Evolutionary conservation across 2,113 vertebrate genomes (phyloP).

Genomic region (Montifringilla adamsi): DNA sequence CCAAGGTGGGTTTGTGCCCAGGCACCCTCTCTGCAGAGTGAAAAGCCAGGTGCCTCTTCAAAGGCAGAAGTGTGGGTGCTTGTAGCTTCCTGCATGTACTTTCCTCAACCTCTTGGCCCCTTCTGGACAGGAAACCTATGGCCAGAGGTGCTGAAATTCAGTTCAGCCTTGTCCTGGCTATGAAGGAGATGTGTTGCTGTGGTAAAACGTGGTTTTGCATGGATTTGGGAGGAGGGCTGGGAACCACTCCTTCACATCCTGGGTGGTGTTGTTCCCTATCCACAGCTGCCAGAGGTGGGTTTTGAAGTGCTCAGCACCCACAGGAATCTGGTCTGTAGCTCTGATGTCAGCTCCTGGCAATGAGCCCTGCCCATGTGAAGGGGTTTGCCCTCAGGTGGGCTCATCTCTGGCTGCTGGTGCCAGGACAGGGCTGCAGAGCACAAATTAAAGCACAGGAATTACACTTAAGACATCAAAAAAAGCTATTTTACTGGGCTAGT

Average conservation of each 20-base stretch:
- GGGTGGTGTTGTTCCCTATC: not conserved
- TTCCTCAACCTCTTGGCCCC: not conserved
- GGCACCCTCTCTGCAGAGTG: not conserved
- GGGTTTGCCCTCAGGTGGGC: not conserved
- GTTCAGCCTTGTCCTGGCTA: not conserved
- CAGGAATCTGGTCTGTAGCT: not conserved
- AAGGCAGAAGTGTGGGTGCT: not conserved
- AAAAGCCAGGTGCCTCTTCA: not conserved
- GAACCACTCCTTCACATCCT: not conserved
- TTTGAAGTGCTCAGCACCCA: not conserved
- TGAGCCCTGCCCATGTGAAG: rapidly evolving
- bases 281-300: not conserved
- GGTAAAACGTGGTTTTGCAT: not conserved
- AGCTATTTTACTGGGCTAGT: not conserved
- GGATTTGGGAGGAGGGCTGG: not conserved
- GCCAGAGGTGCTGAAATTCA: not conserved
- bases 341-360: not conserved
- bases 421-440: not conserved
- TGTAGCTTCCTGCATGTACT: not conserved
- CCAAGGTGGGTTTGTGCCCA: not conserved
- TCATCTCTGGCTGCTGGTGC: not conserved
- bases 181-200: not conserved
- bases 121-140: not conserved
- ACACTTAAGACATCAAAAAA: not conserved
- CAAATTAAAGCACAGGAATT: not conserved